Evolutionary conservation across 1,140 invertebrate genomes (phyloP), one percentile per base, ranked within the genome.

Genomic region (Drosophila triauraria): DNA sequence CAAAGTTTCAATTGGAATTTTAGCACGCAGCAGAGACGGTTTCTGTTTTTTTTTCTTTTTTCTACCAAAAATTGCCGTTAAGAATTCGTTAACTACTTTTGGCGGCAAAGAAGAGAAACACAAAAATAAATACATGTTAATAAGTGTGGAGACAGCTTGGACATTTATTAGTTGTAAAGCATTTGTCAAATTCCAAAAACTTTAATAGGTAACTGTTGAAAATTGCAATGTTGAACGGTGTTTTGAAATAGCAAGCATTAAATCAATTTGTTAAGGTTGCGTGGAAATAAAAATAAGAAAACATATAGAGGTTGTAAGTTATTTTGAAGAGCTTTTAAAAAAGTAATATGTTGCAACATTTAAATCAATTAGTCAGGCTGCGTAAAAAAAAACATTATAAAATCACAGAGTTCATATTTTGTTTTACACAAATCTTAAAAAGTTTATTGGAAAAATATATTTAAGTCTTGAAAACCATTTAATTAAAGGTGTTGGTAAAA

Each of bases 1-100:
- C n/a, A 23, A 48, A 35, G 65, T 13, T 42, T 71, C 35, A 71
- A 60, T 71, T 59, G 20, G 58, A 58, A 59, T 72, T 72, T 72
- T 72, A 43, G 69, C 69, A 72, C 69, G 67, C 48, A 64, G 61
- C 40, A 38, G 23, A n/a, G 20, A 15, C 54, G 32, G n/a, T 35
- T 35, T 32, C 32, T 32, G 32, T 32, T 32, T 32, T 9, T 7
- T 32, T 32, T 8, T 32, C 48, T 32, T 27, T 50, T n/a, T 7
- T 25, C 15, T 20, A 32, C 44, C 43, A 47, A 44, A 32, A 35
- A n/a, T 43, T 32, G 61, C 43, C 61, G 27, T 65, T 51, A 51
- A 30, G 40, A 64, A 65, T 35, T 69, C n/a, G 27, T 17, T 46
- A 70, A 44, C 23, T 69, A 23, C 12, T 40, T 40, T 64, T 43